phyloP scores from a whole-genome alignment of 2,113 vertebrate species.

The Perca flavescens region DNA sequence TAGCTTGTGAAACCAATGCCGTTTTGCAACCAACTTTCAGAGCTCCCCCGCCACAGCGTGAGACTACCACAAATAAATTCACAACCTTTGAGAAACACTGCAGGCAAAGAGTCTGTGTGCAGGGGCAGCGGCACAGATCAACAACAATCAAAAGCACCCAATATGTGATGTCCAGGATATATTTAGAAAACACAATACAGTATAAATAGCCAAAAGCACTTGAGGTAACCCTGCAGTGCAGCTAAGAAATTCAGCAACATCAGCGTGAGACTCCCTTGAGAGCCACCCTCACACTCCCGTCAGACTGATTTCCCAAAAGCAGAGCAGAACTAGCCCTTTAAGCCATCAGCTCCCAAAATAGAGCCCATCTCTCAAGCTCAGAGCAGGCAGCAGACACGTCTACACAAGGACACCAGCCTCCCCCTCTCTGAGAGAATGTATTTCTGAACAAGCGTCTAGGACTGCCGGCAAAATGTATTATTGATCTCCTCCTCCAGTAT shows the following conservation, averaged over 20 bases:
- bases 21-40: neutral
- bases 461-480: conserved; percentile 22
- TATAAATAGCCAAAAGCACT: conserved; percentile 21
- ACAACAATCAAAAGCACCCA: neutral
- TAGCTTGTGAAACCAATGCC: neutral
- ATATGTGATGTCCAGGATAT: neutral
- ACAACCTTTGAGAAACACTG: neutral
- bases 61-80: neutral
- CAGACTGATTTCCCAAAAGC: conserved; percentile 7
- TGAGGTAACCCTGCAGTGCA: neutral
- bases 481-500: conserved; percentile 33
- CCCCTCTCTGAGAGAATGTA: conserved; percentile 16
- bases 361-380: conserved; percentile 47
- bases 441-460: conserved; percentile 17
- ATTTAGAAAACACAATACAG: neutral
- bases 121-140: neutral
- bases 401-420: conserved; percentile 40
- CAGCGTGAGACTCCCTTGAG: conserved; percentile 26
- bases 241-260: conserved; percentile 26
- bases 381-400: conserved; percentile 45
- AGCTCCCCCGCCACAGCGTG: neutral
- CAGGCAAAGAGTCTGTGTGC: neutral
- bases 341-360: conserved; percentile 66
- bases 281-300: neutral
- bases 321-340: conserved; percentile 46